These are phyloP conservation scores for Gopherus flavomarginatus DNA, from an alignment of 2,113 vertebrate genomes.

Conservation along the genomic window DNA sequence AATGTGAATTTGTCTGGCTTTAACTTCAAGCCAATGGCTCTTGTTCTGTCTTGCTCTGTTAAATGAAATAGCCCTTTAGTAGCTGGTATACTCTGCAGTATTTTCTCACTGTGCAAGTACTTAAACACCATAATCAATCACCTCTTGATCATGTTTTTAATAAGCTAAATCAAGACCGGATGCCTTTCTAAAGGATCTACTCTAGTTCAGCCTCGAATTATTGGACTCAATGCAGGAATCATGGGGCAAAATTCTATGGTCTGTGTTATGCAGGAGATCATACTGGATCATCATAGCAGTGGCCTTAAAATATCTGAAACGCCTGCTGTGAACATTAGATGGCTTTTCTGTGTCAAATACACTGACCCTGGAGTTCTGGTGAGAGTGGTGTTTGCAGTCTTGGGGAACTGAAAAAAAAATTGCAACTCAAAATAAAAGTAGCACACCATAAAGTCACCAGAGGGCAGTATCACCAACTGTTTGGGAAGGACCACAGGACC, in stretches of 20 bases:
- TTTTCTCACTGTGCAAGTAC: background rate
- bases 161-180: background rate
- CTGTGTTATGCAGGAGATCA: background rate
- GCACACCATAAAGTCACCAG: constrained; percentile 29
- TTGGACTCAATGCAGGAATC: background rate
- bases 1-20: background rate
- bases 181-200: background rate
- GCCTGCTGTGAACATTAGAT: background rate
- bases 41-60: background rate
- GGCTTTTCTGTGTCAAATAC: background rate
- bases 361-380: background rate
- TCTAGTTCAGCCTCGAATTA: background rate
- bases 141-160: background rate
- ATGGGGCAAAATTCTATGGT: background rate
- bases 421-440: background rate
- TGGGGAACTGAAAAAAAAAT: rapidly evolving
- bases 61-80: background rate
- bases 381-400: background rate
- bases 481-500: background rate
- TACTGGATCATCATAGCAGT: background rate
- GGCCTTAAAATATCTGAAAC: background rate
- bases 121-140: background rate
- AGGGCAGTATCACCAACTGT: background rate
- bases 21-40: background rate
- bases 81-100: background rate